Base-by-base conservation (phyloP, 2,888 invertebrate genomes). In the Keiferia lycopersicella region DNA sequence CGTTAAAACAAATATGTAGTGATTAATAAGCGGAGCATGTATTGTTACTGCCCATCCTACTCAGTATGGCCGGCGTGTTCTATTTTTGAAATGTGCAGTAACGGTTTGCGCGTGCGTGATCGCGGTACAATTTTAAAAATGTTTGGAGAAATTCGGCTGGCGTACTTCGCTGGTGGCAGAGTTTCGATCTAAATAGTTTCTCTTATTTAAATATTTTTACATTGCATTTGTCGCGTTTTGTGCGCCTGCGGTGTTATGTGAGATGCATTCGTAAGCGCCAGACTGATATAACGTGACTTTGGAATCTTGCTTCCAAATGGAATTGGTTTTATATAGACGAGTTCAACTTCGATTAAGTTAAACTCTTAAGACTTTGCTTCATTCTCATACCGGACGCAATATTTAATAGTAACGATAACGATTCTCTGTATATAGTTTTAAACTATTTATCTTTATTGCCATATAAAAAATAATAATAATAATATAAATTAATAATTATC, bases 11-110 rank as follows among this genome's bases (percentile, higher is more conserved):
- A 88, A 88, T 86, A 83, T 79, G 73, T 50, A 50, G 86, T 89
- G 82, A 82, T 91, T 91, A 89, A 87, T 88, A 90, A 84, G 79
- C 91, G 69, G 74, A 72, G 75, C 91, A 87, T 86, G 90, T 83
- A 77, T 75, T 78, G 84, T 86, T 84, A 87, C 87, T 73, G 83
- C 76, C 80, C 81, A 78, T 79, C 80, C 83, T 80, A 82, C 84
- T 91, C 86, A 81, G 83, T 88, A 91, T 91, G 91, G 88, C 89
- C 86, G 88, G 87, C 83, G 78, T 82, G 88, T 87, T 87, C 91
- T 88, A 91, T 88, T 89, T 90, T 81, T 88, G 88, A 90, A 91
- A 89, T 90, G 89, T 89, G 89, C 90, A 87, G 83, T 89, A 91
- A 91, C 90, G 89, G 91, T 88, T 75, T 73, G 75, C 78, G 77